phyloP scores from a whole-genome alignment of 2,797 vertebrate species.

The Helostoma temminkii region DNA sequence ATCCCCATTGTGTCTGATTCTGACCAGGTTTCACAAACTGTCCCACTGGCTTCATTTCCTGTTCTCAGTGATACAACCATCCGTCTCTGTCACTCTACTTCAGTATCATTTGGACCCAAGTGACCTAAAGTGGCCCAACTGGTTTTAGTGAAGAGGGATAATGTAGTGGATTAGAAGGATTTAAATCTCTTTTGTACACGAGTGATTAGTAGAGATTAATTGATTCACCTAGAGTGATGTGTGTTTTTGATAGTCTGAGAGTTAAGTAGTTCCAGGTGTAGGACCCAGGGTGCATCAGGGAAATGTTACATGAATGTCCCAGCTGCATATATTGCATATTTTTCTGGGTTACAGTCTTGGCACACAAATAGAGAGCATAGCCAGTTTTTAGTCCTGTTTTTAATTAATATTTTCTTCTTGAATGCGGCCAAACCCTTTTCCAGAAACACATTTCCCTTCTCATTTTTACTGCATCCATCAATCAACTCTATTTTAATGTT shows the following conservation, averaged over 20 bases:
- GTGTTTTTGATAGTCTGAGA: slow-evolving; percentile 32
- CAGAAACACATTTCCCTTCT: slow-evolving; percentile 42
- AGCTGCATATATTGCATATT: slow-evolving; percentile 39
- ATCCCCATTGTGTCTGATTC: slow-evolving; percentile 48
- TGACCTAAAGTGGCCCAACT: slow-evolving; percentile 36
- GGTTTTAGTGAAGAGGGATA: slow-evolving; percentile 38
- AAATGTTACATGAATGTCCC: slow-evolving; percentile 31
- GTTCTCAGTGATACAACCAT: slow-evolving; percentile 58
- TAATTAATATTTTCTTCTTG: slow-evolving; percentile 61
- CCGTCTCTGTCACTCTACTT: slow-evolving; percentile 56
- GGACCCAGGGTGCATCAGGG: slow-evolving; percentile 6
- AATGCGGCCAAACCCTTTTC: slow-evolving; percentile 39
- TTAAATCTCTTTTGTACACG: slow-evolving; percentile 41
- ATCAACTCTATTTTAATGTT: slow-evolving; percentile 32
- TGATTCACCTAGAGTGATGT: slow-evolving; percentile 30
- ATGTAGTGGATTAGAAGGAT: slow-evolving; percentile 40
- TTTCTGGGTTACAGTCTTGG: slow-evolving; percentile 49
- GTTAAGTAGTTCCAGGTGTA: slow-evolving; percentile 56
- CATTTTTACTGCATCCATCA: slow-evolving; percentile 38
- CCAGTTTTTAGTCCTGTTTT: slow-evolving; percentile 45
- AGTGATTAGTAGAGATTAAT: slow-evolving; percentile 46
- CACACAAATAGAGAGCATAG: slow-evolving; percentile 25
- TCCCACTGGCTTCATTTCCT: slow-evolving; percentile 73
- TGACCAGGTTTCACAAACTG: slow-evolving; percentile 48
- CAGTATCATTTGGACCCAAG: slow-evolving; percentile 47